Percentiles rank a stretch among this genome's conserved stretches.
Conservation (phyloP, 2,797 vertebrate species). For the Gobio occitaniae region DNA sequence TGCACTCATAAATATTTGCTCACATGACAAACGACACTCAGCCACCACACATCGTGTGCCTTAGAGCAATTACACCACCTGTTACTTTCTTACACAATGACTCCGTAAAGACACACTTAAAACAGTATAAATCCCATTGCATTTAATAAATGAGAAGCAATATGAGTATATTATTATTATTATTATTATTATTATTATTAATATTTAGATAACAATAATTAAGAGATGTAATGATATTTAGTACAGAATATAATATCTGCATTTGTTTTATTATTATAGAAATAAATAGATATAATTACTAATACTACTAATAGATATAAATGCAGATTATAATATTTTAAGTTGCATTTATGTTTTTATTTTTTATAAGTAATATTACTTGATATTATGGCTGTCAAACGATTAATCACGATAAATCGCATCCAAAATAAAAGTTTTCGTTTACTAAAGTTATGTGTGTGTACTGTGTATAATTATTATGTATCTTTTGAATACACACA, state of each 20-base stretch:
- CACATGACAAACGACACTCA: neutral
- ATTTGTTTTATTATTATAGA: too few species aligned
- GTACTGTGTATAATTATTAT: too few species aligned
- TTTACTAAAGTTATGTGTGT: too few species aligned
- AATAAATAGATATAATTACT: neutral
- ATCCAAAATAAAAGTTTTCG: too few species aligned
- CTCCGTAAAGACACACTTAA: neutral
- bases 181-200: too few species aligned
- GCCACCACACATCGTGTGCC: neutral
- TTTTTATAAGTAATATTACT: too few species aligned
- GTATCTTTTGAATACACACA: too few species aligned
- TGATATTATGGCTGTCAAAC: too few species aligned
- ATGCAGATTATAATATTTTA: neutral
- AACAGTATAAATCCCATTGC: neutral
- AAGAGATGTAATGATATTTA: neutral
- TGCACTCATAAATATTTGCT: neutral
- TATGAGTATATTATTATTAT: neutral
- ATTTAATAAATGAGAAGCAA: neutral
- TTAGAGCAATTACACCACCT: neutral
- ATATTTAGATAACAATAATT: too few species aligned
- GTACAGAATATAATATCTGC: neutral
- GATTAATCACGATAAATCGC: too few species aligned
- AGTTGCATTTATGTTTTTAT: neutral
- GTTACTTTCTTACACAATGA: slow-evolving; percentile 1
- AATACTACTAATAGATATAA: neutral